phyloP scores from a whole-genome alignment of 2,888 invertebrate genomes.

The Fragum sueziense region DNA sequence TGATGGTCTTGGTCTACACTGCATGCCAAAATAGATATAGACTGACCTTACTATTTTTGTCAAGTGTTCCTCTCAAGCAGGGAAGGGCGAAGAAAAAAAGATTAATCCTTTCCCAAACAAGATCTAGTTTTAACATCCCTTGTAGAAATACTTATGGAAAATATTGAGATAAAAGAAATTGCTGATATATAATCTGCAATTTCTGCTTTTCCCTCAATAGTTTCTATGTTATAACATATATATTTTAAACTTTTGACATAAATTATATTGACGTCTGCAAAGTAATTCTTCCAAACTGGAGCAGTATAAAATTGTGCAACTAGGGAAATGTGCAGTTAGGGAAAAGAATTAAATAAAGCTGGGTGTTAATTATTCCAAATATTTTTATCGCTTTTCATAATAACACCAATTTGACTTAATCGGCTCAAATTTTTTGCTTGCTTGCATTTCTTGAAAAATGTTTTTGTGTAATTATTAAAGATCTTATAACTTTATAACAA shows the following conservation, averaged over 20 bases:
- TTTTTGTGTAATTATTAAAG: background rate
- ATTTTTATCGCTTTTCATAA: background rate
- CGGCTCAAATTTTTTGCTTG: slow-evolving; percentile 9
- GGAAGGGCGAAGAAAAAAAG: too few relatives aligned
- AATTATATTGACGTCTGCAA: background rate
- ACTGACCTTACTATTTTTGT: too few relatives aligned
- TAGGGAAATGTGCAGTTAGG: too few relatives aligned
- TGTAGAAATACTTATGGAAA: too few relatives aligned
- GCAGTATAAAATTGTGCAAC: background rate
- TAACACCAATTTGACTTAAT: slow-evolving; percentile 4
- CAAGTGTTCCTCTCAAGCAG: too few relatives aligned
- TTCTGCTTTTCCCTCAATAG: too few relatives aligned
- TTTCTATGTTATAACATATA: too few relatives aligned
- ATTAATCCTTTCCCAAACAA: background rate
- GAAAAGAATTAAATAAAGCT: background rate
- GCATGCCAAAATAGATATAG: too few relatives aligned
- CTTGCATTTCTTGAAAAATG: background rate
- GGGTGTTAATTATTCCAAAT: slow-evolving; percentile 12
- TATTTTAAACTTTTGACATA: background rate
- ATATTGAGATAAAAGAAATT: too few relatives aligned
- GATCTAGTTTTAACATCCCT: too few relatives aligned
- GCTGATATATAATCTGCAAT: too few relatives aligned
- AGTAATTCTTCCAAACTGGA: background rate
- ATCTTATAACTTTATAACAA: background rate
- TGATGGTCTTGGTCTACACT: too few relatives aligned